These are phyloP conservation scores for Gallinago solitaria DNA, from an alignment of 2,797 vertebrate genomes.

Conservation along the genomic window DNA sequence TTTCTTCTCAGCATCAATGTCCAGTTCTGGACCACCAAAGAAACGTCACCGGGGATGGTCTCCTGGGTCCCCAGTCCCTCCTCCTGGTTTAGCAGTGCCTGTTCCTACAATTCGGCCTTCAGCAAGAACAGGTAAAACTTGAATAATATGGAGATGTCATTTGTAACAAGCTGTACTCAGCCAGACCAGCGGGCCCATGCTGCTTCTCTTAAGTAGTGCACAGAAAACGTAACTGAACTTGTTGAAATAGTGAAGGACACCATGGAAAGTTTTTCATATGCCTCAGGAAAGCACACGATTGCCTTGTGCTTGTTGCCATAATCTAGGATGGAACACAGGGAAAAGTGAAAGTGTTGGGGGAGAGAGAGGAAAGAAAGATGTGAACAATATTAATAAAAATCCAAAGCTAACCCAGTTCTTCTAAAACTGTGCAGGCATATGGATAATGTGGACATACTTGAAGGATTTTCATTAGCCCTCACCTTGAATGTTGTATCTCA, in stretches of 20 bases:
- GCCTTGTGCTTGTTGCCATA: not conserved
- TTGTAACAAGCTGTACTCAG: not conserved
- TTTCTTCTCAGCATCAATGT: slow-evolving; percentile 79
- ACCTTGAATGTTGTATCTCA: not conserved
- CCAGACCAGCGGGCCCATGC: not conserved
- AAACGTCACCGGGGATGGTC: slow-evolving; percentile 97
- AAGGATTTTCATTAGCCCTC: not conserved
- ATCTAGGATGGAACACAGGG: not conserved
- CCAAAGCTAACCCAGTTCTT: not conserved
- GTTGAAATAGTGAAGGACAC: not conserved
- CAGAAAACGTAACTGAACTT: not conserved
- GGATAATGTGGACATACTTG: not conserved
- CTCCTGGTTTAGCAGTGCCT: slow-evolving; percentile 82
- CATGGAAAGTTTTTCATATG: not conserved
- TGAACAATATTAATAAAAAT: not conserved
- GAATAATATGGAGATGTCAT: not conserved
- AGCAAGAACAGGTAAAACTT: slow-evolving; percentile 83
- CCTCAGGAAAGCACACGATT: not conserved
- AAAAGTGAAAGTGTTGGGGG: not conserved
- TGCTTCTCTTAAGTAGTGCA: not conserved
- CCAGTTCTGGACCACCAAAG: slow-evolving; percentile 92
- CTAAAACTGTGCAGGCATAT: not conserved
- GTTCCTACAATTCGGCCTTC: slow-evolving; percentile 87
- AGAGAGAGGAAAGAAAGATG: not conserved
- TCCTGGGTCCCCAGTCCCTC: slow-evolving; percentile 82